Conservation (phyloP, 2,888 invertebrate genomes). For the Hypomecis atomaria region DNA sequence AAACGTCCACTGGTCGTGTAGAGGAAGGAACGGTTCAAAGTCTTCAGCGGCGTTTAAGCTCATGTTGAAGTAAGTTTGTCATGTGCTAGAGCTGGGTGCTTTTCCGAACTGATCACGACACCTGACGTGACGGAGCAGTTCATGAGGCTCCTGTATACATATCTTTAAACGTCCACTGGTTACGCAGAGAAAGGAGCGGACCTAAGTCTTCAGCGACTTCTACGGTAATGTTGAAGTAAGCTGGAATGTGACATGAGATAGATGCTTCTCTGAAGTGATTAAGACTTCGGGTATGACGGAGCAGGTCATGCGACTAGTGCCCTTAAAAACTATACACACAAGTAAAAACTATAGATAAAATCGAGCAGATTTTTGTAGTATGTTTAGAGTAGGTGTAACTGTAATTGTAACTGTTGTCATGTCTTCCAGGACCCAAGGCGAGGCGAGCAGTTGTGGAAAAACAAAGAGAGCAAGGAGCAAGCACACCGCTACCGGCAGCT, state of each 20-base stretch:
- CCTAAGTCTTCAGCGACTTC: background rate
- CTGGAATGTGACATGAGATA: too few species aligned
- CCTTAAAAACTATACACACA: too few species aligned
- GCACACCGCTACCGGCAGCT: slow-evolving; percentile 63
- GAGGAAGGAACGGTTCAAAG: background rate
- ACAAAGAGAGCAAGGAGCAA: slow-evolving; percentile 72
- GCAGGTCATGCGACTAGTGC: too few species aligned
- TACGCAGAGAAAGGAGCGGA: background rate
- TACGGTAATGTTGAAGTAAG: too few species aligned
- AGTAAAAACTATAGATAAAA: too few species aligned
- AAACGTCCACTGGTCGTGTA: background rate
- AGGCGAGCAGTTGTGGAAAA: slow-evolving; percentile 69
- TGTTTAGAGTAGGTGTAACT: background rate
- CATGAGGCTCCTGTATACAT: background rate
- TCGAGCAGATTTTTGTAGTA: background rate
- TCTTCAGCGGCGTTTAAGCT: slow-evolving; percentile 69
- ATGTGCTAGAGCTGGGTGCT: background rate
- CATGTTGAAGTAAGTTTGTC: slow-evolving; percentile 67
- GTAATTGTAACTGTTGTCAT: background rate
- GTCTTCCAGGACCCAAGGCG: slow-evolving; percentile 71
- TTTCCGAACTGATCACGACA: too few species aligned
- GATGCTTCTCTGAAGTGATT: too few species aligned
- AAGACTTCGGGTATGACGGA: too few species aligned
- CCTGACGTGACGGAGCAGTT: background rate
- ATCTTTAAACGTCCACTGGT: background rate